phyloP scores from a whole-genome alignment of 1,140 invertebrate genomes.

The Eumeta japonica region DNA sequence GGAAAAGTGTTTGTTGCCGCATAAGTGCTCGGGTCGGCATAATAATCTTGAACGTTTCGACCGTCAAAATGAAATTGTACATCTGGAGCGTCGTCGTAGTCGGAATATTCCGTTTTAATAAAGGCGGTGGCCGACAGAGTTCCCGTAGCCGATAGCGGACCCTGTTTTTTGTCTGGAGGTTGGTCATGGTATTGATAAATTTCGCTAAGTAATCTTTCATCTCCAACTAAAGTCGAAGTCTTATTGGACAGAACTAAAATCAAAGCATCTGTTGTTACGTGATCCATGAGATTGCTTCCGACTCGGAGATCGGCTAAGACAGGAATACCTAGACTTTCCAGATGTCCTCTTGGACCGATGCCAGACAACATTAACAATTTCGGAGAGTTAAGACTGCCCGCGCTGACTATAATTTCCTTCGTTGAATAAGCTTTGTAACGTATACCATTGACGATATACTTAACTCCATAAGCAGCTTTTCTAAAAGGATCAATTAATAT shows the following conservation, averaged over 20 bases:
- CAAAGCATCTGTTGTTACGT: conserved; percentile 61
- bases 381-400: conserved; percentile 68
- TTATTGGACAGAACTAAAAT: conserved; percentile 54
- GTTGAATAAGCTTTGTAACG: conserved; percentile 41
- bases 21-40: conserved; percentile 53
- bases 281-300: conserved; percentile 80
- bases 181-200: conserved; percentile 51
- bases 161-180: conserved; percentile 30
- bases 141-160: conserved; percentile 54
- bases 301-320: conserved; percentile 64
- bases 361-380: conserved; percentile 74
- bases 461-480: conserved; percentile 70
- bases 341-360: conserved; percentile 65
- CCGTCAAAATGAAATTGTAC: conserved; percentile 67
- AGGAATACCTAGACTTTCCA: conserved; percentile 57
- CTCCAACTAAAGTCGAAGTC: conserved; percentile 39
- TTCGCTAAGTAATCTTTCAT: conserved; percentile 52
- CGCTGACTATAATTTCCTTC: conserved; percentile 71
- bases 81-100: conserved; percentile 58
- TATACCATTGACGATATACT: conserved; percentile 63
- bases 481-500: conserved; percentile 70
- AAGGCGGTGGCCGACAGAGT: conserved; percentile 54
- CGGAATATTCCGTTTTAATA: conserved; percentile 54
- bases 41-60: conserved; percentile 46
- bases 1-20: conserved; percentile 49